Base-by-base conservation (phyloP, 2,888 invertebrate genomes). In the Desoria tigrina region DNA sequence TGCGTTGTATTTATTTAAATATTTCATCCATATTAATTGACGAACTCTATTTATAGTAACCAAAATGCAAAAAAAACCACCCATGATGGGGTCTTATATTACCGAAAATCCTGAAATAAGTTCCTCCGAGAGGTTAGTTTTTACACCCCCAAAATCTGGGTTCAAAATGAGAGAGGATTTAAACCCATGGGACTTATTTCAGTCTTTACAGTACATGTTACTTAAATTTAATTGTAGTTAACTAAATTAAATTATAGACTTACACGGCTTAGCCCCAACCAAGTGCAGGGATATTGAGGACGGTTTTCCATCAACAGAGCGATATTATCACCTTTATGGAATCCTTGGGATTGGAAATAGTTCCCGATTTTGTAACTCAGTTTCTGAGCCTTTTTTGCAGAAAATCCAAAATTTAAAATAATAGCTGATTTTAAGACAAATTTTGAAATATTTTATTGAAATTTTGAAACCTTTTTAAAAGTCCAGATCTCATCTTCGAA, bases 291-390 rank as follows among this genome's bases (percentile, higher is more conserved):
- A 81, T 90, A 93, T 80, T 98, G 94, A 0, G 94, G 91, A 49
- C 91, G 86, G 81, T 95, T 97, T 80, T 94, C 94, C 83, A 96
- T 85, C 80, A 94, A 87, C 21, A 99, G 82, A 0, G 90, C 95
- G 0, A 99, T 89, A 0, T 88, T 86, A 80, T 98, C 94, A 0
- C 94, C 96, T 71, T 89, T 88, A 76, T 88, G 87, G 74, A 90
- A 89, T 16, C 94, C 94, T 71, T 89, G 87, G 0, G 85, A 84
- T 77, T 87, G 87, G 77, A 94, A 89, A 16, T 88, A 84, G 59
- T 90, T 89, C 4, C 92, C 90, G 18, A 92, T 85, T 75, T 88
- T 87, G 78, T 93, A 90, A 77, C 92, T 90, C 79, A 87, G 90
- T 74, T 92, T 90, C 79, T 94, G 92, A 1, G 92, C 84, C 90